These are phyloP conservation scores for Plodia interpunctella DNA, from an alignment of 1,140 invertebrate species.

Conservation along the genomic window DNA sequence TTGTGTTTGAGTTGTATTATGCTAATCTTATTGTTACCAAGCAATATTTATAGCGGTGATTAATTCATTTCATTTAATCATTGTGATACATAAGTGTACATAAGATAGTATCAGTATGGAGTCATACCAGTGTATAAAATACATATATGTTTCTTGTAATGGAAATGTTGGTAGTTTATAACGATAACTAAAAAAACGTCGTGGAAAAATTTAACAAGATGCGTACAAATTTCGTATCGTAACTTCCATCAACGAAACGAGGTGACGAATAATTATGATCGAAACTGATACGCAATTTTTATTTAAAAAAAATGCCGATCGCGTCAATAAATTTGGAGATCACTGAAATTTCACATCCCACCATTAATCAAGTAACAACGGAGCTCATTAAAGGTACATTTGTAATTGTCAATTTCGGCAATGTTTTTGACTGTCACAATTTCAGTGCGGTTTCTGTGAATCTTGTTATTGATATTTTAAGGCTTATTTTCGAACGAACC, in stretches of 20 bases:
- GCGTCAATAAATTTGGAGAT: conserved; percentile 7
- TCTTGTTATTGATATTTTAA: conserved; percentile 24
- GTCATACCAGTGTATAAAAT: too few species aligned
- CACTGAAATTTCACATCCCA: conserved; percentile 29
- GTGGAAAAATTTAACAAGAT: background rate
- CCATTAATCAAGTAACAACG: conserved; percentile 67
- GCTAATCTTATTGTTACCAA: too few species aligned
- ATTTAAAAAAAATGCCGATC: background rate
- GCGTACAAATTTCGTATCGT: background rate
- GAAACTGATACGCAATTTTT: conserved; percentile 3
- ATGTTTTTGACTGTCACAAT: conserved; percentile 23
- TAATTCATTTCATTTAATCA: too few species aligned
- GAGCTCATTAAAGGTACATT: conserved; percentile 66
- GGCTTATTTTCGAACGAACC: conserved; percentile 25
- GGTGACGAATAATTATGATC: conserved; percentile 5
- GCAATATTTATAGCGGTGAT: too few species aligned
- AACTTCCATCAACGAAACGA: background rate
- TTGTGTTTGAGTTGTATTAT: too few species aligned
- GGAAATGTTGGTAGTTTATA: too few species aligned
- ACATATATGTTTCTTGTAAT: too few species aligned
- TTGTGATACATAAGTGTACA: too few species aligned
- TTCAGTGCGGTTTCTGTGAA: conserved; percentile 19
- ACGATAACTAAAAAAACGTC: background rate
- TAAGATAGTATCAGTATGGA: too few species aligned
- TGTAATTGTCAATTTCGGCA: conserved; percentile 62